Percentiles rank a stretch among this genome's conserved stretches.
These are phyloP conservation scores for Sebastes iracundus DNA, from an alignment of 2,797 vertebrate genomes.

Conservation along the genomic window DNA sequence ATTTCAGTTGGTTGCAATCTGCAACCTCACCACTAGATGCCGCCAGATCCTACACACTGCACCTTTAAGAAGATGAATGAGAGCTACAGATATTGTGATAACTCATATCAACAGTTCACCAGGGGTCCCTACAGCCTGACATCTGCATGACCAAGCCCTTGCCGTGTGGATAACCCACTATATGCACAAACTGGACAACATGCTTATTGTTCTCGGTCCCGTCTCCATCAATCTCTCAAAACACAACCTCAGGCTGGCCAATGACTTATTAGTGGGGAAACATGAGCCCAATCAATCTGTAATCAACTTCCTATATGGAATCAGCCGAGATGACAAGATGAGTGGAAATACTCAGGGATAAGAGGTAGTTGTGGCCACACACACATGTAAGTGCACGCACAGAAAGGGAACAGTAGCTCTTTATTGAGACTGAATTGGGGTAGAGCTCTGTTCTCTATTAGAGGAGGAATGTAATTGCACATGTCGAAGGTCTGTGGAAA, in stretches of 20 bases:
- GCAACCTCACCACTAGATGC: too few relatives aligned
- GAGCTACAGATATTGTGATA: not conserved
- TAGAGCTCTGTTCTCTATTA: conserved; percentile 79
- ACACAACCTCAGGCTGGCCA: conserved; percentile 49
- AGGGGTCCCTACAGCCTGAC: conserved; percentile 13
- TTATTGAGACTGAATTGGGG: conserved; percentile 64
- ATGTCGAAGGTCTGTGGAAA: conserved; percentile 70
- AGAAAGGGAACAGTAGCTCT: conserved; percentile 76
- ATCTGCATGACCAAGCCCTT: not conserved
- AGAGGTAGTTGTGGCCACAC: conserved; percentile 61
- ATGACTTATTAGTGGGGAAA: conserved; percentile 57
- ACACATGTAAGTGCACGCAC: conserved; percentile 48
- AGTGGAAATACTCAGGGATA: conserved; percentile 70
- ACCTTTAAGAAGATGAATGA: not conserved
- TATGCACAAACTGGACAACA: conserved; percentile 37
- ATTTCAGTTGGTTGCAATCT: too few relatives aligned
- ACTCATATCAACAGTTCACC: not conserved
- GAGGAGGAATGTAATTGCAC: conserved; percentile 79
- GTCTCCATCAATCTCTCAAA: conserved; percentile 49
- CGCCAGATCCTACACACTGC: too few relatives aligned
- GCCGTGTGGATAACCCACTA: conserved; percentile 1
- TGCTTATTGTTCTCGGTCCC: conserved; percentile 48
- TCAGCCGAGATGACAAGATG: conserved; percentile 69
- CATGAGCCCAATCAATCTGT: conserved; percentile 74
- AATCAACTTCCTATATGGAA: conserved; percentile 77